Conservation (phyloP, 2,888 invertebrate species). For the Trissolcus japonicus region DNA sequence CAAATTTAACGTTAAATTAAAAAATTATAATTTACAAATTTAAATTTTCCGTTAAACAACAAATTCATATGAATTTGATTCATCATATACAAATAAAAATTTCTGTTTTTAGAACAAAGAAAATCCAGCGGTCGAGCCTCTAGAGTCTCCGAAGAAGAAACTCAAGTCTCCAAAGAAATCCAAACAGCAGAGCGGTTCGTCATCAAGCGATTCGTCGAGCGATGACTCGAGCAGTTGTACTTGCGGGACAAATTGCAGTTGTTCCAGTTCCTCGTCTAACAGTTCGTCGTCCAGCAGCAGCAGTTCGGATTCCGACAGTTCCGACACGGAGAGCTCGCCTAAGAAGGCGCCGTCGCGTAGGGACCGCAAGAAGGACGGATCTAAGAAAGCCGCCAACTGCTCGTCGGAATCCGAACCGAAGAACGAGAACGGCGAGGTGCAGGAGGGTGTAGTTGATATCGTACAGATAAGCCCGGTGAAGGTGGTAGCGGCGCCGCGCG, state of each 20-base stretch:
- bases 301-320: constrained; percentile 80
- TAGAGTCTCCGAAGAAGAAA: constrained; percentile 65
- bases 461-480: constrained; percentile 77
- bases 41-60: too few relatives aligned
- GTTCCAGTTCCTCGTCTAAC: constrained; percentile 84
- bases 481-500: constrained; percentile 80
- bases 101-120: constrained; percentile 42
- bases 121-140: constrained; percentile 65
- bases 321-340: constrained; percentile 79
- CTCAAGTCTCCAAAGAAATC: constrained; percentile 73
- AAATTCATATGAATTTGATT: too few relatives aligned
- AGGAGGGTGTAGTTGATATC: constrained; percentile 74
- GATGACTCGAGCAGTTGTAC: constrained; percentile 87
- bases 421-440: constrained; percentile 67
- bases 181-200: constrained; percentile 78
- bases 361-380: constrained; percentile 73
- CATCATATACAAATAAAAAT: not conserved
- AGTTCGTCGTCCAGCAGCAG: constrained; percentile 80
- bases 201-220: constrained; percentile 86
- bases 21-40: too few relatives aligned
- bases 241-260: constrained; percentile 90
- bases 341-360: constrained; percentile 69
- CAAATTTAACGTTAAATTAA: too few relatives aligned
- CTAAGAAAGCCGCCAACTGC: constrained; percentile 75
- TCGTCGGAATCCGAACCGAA: constrained; percentile 71